Conservation (phyloP, 2,113 vertebrate genomes). For the Eulemur rufifrons region DNA sequence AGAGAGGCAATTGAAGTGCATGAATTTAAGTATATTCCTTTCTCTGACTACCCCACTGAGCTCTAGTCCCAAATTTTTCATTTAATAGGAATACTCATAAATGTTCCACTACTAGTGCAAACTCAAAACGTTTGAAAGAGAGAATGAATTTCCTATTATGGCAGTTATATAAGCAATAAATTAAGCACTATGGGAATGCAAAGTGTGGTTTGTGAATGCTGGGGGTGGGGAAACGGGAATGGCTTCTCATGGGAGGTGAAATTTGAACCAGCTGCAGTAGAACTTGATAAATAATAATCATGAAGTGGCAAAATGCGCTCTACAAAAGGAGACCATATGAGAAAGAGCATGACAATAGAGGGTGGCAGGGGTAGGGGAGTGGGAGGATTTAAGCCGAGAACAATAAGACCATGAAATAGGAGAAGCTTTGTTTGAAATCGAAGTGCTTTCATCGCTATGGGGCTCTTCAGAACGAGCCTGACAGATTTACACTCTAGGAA, state of each 20-base stretch:
- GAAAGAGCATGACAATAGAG: neutral
- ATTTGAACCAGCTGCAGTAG: fast-evolving
- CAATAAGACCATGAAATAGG: no score
- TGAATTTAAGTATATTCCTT: no score
- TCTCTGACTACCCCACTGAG: neutral
- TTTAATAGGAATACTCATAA: neutral
- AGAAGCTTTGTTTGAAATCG: neutral
- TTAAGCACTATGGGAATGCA: neutral
- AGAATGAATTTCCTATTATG: neutral
- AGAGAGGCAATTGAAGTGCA: fast-evolving
- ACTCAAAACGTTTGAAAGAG: neutral
- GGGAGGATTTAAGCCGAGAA: neutral
- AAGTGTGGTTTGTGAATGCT: fast-evolving
- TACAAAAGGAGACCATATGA: fast-evolving
- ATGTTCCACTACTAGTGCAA: fast-evolving
- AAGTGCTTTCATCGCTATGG: fast-evolving
- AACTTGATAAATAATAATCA: fast-evolving
- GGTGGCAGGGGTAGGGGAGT: fast-evolving
- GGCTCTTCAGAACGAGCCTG: fast-evolving
- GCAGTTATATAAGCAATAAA: neutral
- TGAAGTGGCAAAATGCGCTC: neutral
- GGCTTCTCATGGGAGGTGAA: neutral
- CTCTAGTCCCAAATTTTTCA: neutral
- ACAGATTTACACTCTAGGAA: fast-evolving
- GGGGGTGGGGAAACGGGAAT: fast-evolving